Conservation (phyloP, 1,140 invertebrate species). For the Spodoptera litura region DNA sequence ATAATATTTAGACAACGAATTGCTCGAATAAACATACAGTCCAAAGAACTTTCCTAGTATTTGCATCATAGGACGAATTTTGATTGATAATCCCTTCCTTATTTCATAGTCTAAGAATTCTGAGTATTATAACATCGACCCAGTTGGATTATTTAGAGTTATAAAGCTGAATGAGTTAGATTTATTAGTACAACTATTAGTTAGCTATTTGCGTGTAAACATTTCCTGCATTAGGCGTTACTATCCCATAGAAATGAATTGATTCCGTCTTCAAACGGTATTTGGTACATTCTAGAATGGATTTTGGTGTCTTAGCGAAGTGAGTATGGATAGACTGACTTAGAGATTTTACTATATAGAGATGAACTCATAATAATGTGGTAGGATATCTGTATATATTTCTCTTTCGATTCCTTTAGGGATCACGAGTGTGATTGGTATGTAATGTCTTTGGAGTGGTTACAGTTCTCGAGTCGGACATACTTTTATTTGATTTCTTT, state of each 20-base stretch:
- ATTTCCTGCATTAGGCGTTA: conserved; percentile 28
- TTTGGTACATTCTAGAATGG: neutral
- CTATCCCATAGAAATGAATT: conserved; percentile 3
- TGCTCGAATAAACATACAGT: conserved; percentile 5
- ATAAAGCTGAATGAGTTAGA: conserved; percentile 21
- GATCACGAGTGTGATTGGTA: no score
- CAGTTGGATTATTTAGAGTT: conserved; percentile 4
- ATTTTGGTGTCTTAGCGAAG: neutral
- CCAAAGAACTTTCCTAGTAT: conserved; percentile 15
- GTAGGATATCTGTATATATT: no score
- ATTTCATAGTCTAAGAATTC: conserved; percentile 29
- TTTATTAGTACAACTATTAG: conserved; percentile 39
- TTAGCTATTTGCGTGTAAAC: conserved; percentile 27
- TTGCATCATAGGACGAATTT: conserved; percentile 15
- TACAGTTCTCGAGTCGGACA: no score
- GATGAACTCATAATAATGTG: no score
- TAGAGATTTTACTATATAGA: no score
- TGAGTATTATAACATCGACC: conserved; percentile 29
- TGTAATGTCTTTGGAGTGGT: no score
- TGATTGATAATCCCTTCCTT: conserved; percentile 31
- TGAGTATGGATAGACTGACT: neutral
- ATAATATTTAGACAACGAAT: conserved; percentile 42
- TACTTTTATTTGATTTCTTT: no score
- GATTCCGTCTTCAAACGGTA: neutral
- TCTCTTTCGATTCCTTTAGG: no score